Evolutionary conservation across 2,888 invertebrate species (phyloP).

Genomic region (Calliopum simillimum): DNA sequence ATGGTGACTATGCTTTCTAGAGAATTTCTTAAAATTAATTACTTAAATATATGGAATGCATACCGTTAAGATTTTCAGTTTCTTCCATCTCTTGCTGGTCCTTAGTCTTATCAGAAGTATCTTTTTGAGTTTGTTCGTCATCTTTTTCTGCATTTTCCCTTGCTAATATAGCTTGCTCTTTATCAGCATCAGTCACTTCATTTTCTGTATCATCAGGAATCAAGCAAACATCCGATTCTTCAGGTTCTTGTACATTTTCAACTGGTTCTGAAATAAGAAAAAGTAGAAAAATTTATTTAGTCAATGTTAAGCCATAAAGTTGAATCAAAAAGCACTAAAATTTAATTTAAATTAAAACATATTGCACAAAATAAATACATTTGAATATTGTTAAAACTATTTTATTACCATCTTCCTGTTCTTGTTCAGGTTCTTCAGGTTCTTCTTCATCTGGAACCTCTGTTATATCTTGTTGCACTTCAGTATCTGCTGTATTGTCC

Average conservation of each 20-base stretch:
- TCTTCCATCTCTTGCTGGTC: slow-evolving; percentile 46
- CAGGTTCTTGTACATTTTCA: slow-evolving; percentile 69
- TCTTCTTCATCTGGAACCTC: slow-evolving; percentile 41
- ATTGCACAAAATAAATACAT: neutral
- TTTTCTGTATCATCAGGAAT: slow-evolving; percentile 76
- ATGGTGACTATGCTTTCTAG: slow-evolving; percentile 9
- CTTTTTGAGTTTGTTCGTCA: slow-evolving; percentile 45
- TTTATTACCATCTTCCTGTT: slow-evolving; percentile 53
- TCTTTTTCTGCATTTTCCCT: slow-evolving; percentile 65
- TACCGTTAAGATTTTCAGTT: slow-evolving; percentile 49
- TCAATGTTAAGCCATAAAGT: neutral
- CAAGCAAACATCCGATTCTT: slow-evolving; percentile 77
- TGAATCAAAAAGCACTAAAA: too few species aligned
- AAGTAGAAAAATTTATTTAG: neutral
- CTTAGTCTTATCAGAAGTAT: slow-evolving; percentile 33
- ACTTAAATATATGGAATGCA: slow-evolving; percentile 10
- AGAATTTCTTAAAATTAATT: neutral
- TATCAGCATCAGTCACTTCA: slow-evolving; percentile 76
- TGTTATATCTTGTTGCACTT: slow-evolving; percentile 35
- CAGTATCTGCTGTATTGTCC: slow-evolving; percentile 35
- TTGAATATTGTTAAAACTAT: neutral
- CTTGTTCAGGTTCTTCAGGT: slow-evolving; percentile 45
- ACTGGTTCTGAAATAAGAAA: slow-evolving; percentile 62
- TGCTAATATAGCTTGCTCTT: slow-evolving; percentile 70
- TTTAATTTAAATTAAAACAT: too few species aligned